A percentile compares a stretch with the other conserved stretches of the same genome.
These are phyloP conservation scores for Ginglymostoma cirratum DNA, from an alignment of 2,113 vertebrate species.

Conservation along the genomic window DNA sequence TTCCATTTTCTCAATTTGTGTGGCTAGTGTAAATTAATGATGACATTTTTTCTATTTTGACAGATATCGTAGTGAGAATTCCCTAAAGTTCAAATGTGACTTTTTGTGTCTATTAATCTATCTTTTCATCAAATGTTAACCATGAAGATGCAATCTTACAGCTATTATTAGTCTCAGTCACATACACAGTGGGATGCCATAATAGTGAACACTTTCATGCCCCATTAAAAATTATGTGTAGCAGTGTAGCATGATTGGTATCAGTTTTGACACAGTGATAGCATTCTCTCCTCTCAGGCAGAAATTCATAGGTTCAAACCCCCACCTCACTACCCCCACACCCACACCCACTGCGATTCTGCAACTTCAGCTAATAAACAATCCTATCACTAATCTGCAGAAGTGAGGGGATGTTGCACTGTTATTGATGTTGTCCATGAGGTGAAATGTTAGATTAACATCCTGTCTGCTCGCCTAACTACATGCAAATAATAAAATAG, in stretches of 20 bases:
- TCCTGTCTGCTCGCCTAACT: background rate
- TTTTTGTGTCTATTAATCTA: conserved; percentile 31
- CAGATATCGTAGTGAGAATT: background rate
- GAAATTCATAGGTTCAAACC: background rate
- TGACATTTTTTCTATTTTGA: background rate
- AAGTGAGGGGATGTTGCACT: background rate
- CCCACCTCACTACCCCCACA: too few species aligned
- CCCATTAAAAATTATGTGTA: conserved; percentile 17
- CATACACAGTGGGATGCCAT: background rate
- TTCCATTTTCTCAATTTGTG: conserved; percentile 5
- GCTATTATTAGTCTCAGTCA: conserved; percentile 8
- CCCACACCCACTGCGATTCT: background rate
- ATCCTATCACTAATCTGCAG: too few species aligned
- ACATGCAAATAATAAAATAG: background rate
- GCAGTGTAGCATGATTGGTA: background rate
- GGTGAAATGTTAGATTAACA: background rate
- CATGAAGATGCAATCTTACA: background rate
- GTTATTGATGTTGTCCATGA: background rate
- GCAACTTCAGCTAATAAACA: background rate
- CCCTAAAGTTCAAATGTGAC: background rate
- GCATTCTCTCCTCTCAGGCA: background rate
- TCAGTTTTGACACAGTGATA: background rate
- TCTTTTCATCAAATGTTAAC: background rate
- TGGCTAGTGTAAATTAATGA: background rate
- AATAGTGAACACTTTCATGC: background rate